Evolutionary conservation across 2,888 invertebrate species (phyloP), one percentile per base, ranked within the genome.

Genomic region (Philopedon plagiatum): DNA sequence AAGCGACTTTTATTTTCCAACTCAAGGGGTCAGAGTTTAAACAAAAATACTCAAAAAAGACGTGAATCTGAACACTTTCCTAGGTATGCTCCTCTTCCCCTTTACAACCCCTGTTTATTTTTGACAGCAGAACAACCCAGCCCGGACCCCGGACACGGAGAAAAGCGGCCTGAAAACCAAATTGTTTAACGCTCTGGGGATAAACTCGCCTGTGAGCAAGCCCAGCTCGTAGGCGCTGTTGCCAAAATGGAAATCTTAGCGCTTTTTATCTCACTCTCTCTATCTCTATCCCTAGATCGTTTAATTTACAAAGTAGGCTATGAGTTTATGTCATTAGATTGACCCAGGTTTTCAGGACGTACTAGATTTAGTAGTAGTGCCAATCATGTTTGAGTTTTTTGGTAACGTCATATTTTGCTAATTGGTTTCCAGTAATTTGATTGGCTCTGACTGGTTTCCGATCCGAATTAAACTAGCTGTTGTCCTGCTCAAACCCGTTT

Each of bases 131-230:
- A 85, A 86, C 86, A 87, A 89, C 88, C 90, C 90, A 87, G 87
- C 88, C 88, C 87, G 90, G 88, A 87, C 90, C 85, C 88, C 89
- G 87, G 89, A 91, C 87, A 88, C 91, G 89, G 90, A 90, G 88
- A 87, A 87, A 87, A 90, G 91, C 88, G 92, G 93, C 88, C 89
- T 94, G 85, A 94, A 93, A 90, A 93, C 91, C 87, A 94, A 94
- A 91, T 89, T 94, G 86, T 93, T 94, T 89, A 92, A 92, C 89
- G 94, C 91, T 84, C 89, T 94, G 87, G 94, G 94, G 84, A 91
- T 93, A 87, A 91, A 93, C 88, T 91, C 92, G 80, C 89, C 86
- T 61, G 81, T 82, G 76, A 83, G 79, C 81, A 85, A 85, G 78
- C 84, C 84, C 76, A 84, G 83, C 78, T 84, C 84, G 77, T 85